phyloP scores from a whole-genome alignment of 2,888 invertebrate species.

The Zhuqinia jingwanae region DNA sequence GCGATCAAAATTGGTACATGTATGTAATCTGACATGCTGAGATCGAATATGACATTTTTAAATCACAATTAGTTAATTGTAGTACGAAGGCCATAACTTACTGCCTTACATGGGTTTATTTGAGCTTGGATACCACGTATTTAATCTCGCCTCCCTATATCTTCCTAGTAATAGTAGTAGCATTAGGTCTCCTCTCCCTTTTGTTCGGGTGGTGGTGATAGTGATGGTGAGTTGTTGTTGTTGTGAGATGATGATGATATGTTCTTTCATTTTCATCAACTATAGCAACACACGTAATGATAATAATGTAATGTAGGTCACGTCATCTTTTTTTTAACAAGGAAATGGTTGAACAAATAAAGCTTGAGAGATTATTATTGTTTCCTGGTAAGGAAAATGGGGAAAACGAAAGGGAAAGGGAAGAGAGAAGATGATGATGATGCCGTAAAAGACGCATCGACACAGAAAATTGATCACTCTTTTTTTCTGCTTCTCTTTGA shows the following conservation, averaged over 20 bases:
- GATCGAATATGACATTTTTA: too few species aligned
- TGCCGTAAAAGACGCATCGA: background rate
- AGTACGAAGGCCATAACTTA: too few species aligned
- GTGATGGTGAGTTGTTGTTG: too few species aligned
- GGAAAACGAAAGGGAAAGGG: too few species aligned
- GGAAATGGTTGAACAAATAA: slow-evolving; percentile 11
- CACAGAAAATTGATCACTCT: background rate
- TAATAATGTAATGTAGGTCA: background rate
- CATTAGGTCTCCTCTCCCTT: too few species aligned
- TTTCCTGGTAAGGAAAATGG: background rate
- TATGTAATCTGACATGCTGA: too few species aligned
- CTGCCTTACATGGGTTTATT: too few species aligned
- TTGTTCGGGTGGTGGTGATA: too few species aligned
- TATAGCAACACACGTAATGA: background rate
- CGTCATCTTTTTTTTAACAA: slow-evolving; percentile 13
- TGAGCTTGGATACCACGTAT: too few species aligned
- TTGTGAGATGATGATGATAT: too few species aligned
- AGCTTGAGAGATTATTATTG: background rate
- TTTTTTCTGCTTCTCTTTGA: background rate
- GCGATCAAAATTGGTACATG: too few species aligned
- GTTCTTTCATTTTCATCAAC: background rate
- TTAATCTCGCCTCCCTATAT: background rate
- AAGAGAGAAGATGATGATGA: background rate
- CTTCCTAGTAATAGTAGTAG: background rate
- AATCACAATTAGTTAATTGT: too few species aligned